These are phyloP conservation scores for Drosophila yooni DNA, from an alignment of 2,888 invertebrate species.

Conservation along the genomic window DNA sequence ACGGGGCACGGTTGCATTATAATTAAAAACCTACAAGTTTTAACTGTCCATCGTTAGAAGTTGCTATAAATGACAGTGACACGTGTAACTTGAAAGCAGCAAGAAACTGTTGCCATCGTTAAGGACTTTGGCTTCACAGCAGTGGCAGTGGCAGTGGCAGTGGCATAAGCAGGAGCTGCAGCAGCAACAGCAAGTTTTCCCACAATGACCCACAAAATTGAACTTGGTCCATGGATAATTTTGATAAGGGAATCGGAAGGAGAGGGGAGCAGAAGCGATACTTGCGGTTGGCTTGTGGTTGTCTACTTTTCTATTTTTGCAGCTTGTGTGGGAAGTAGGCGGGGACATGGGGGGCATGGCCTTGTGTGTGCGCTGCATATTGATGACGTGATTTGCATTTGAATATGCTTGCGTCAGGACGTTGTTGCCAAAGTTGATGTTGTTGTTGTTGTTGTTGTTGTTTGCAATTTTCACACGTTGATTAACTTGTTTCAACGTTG, in stretches of 20 bases:
- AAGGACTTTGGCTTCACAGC: slow-evolving; percentile 25
- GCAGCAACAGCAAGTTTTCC: slow-evolving; percentile 4
- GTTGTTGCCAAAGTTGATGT: slow-evolving; percentile 25
- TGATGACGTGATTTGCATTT: slow-evolving; percentile 82
- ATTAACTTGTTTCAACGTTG: slow-evolving; percentile 77
- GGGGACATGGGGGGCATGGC: neutral
- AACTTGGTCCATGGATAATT: slow-evolving; percentile 67
- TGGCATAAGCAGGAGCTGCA: too few relatives aligned
- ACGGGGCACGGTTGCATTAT: slow-evolving; percentile 44
- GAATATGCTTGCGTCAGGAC: slow-evolving; percentile 68
- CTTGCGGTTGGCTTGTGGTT: slow-evolving; percentile 10
- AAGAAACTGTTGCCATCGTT: slow-evolving; percentile 33
- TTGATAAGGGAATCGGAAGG: slow-evolving; percentile 42
- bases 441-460: slow-evolving; percentile 35
- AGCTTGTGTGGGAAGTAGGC: slow-evolving; percentile 6
- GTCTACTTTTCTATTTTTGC: neutral
- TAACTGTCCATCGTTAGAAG: slow-evolving; percentile 56
- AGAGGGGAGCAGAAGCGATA: slow-evolving; percentile 12
- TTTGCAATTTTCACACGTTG: slow-evolving; percentile 76
- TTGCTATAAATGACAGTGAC: slow-evolving; percentile 53
- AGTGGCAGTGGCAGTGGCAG: neutral
- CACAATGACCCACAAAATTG: slow-evolving; percentile 61
- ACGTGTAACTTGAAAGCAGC: slow-evolving; percentile 56
- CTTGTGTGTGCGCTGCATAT: slow-evolving; percentile 66
- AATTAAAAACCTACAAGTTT: slow-evolving; percentile 71